These are phyloP conservation scores for Sphaerophoria rueppellii DNA, from an alignment of 2,888 invertebrate species.

Conservation along the genomic window DNA sequence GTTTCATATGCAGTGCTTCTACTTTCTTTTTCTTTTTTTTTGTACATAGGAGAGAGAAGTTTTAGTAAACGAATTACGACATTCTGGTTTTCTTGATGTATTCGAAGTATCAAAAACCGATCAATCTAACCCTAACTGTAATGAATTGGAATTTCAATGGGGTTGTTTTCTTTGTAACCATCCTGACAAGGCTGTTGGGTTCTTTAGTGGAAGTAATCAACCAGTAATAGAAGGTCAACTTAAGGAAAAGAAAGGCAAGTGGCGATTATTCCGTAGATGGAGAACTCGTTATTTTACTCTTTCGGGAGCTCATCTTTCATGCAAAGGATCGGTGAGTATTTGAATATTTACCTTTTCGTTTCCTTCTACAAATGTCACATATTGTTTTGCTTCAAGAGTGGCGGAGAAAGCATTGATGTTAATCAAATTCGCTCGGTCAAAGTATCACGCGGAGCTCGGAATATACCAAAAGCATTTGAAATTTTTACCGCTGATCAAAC, in stretches of 20 bases:
- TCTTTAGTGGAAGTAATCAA: conserved; percentile 90
- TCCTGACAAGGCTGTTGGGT: conserved; percentile 93
- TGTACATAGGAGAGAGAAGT: conserved; percentile 90
- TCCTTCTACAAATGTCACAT: background rate
- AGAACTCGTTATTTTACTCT: conserved; percentile 96
- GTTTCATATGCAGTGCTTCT: background rate
- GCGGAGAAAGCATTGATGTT: conserved; percentile 93
- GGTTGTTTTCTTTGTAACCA: conserved; percentile 97
- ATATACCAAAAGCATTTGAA: conserved; percentile 97
- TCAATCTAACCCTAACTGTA: conserved; percentile 82
- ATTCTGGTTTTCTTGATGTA: conserved; percentile 95
- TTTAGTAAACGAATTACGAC: conserved; percentile 91
- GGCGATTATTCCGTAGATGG: conserved; percentile 96
- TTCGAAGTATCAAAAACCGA: conserved; percentile 89
- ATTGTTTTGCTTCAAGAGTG: conserved; percentile 84
- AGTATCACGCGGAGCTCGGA: conserved; percentile 93
- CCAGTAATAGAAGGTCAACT: conserved; percentile 95
- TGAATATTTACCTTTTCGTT: background rate
- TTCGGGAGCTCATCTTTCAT: conserved; percentile 95
- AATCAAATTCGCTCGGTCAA: conserved; percentile 97
- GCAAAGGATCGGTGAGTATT: conserved; percentile 88
- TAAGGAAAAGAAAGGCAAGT: conserved; percentile 95
- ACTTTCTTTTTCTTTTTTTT: background rate
- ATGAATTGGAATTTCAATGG: conserved; percentile 86
- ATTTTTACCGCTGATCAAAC: conserved; percentile 97